These are phyloP conservation scores for Caenorhabditis imperialis DNA, from an alignment of 2,888 invertebrate species.

Conservation along the genomic window DNA sequence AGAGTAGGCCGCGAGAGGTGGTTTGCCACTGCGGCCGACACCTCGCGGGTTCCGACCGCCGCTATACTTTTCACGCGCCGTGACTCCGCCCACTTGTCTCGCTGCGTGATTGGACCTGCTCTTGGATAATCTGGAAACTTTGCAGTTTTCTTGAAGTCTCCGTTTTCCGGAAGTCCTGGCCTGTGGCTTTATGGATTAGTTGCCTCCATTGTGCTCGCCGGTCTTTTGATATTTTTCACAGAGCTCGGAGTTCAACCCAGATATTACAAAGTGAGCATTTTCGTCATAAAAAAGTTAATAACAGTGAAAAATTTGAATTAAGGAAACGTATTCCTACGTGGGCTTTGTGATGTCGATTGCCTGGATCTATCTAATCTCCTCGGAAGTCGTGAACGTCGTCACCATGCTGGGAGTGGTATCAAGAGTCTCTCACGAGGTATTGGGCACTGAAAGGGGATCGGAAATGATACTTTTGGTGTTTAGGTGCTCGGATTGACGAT, in stretches of 20 bases:
- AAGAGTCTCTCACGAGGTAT: slow-evolving; percentile 60
- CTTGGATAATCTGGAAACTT: slow-evolving; percentile 1
- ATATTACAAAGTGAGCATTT: slow-evolving; percentile 69
- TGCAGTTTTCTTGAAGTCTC: slow-evolving; percentile 51
- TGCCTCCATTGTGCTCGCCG: slow-evolving; percentile 55
- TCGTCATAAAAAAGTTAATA: too few species aligned
- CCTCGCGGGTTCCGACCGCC: slow-evolving; percentile 31
- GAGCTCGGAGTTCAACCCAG: slow-evolving; percentile 58
- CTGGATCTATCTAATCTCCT: slow-evolving; percentile 83
- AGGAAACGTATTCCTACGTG: slow-evolving; percentile 78
- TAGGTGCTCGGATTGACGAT: slow-evolving; percentile 83
- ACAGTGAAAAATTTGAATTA: slow-evolving; percentile 28
- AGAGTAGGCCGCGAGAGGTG: neutral
- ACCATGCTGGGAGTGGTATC: slow-evolving; percentile 82
- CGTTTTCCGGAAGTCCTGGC: slow-evolving; percentile 53
- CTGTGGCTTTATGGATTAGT: slow-evolving; percentile 59
- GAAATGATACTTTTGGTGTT: too few species aligned
- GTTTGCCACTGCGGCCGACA: slow-evolving; percentile 28
- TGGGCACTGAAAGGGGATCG: too few species aligned
- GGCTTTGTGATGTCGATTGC: slow-evolving; percentile 82
- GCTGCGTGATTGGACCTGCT: neutral
- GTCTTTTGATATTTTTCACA: slow-evolving; percentile 63
- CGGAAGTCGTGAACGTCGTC: slow-evolving; percentile 82
- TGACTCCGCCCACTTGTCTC: slow-evolving; percentile 44
- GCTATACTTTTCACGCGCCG: slow-evolving; percentile 25